phyloP scores from a whole-genome alignment of 2,888 invertebrate genomes.

The Protodeltote pygarga region DNA sequence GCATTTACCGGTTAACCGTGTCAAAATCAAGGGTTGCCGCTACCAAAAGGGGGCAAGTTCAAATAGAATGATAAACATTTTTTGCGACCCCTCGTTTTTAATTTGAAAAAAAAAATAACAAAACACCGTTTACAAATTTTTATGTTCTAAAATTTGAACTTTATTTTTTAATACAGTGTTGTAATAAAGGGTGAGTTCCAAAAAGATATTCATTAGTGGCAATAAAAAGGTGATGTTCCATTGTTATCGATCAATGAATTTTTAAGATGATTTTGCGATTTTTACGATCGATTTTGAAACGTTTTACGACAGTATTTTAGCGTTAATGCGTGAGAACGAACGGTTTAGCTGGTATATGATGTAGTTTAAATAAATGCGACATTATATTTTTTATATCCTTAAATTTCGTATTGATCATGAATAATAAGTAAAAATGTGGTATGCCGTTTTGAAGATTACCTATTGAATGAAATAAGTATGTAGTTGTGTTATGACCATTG shows the following conservation, averaged over 20 bases:
- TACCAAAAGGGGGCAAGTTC: slow-evolving; percentile 68
- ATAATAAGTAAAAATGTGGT: slow-evolving; percentile 9
- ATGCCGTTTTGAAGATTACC: not conserved
- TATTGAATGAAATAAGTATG: too few relatives aligned
- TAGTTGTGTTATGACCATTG: too few relatives aligned
- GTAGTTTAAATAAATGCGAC: slow-evolving; percentile 37
- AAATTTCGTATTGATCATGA: slow-evolving; percentile 21
- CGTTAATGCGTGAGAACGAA: slow-evolving; percentile 74
- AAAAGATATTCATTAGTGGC: slow-evolving; percentile 79
- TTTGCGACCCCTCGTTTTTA: slow-evolving; percentile 70
- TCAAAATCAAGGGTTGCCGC: slow-evolving; percentile 64
- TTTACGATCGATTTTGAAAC: slow-evolving; percentile 76
- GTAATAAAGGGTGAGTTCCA: slow-evolving; percentile 59
- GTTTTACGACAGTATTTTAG: slow-evolving; percentile 72
- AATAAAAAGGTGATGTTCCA: slow-evolving; percentile 82
- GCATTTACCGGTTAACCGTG: slow-evolving; percentile 63
- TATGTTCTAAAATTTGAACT: slow-evolving; percentile 72
- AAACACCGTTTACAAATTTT: slow-evolving; percentile 81
- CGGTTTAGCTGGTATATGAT: slow-evolving; percentile 63
- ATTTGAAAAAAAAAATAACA: slow-evolving; percentile 58
- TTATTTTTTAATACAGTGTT: slow-evolving; percentile 81
- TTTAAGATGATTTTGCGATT: slow-evolving; percentile 82
- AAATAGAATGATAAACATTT: slow-evolving; percentile 75
- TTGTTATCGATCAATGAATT: slow-evolving; percentile 81
- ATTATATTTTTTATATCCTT: slow-evolving; percentile 25